Base-by-base conservation (phyloP, 2,797 vertebrate species). In the Argyrosomus regius region DNA sequence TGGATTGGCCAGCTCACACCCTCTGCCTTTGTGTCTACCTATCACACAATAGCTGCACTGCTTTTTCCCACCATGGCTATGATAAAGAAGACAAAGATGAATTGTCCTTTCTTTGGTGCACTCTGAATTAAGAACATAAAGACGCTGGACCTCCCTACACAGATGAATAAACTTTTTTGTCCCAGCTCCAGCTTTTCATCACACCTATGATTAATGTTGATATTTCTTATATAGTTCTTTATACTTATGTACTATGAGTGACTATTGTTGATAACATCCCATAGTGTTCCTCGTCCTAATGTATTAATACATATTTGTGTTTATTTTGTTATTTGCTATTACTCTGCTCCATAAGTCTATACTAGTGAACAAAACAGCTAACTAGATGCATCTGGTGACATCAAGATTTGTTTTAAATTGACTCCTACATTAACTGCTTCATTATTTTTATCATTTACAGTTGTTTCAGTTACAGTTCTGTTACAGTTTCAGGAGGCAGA, bases 1-100 rank as follows among this genome's bases (percentile, higher is more conserved):
- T 86, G 86, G 81, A 93, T 92, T 83, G 88, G 88, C 83, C 81
- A 82, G 94, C 88, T 94, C 94, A 91, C 84, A 79, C 85, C 89
- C 88, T 88, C 90, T 79, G 91, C 88, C 89, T 95, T 93, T 94
- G 87, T 95, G 91, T 94, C 91, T 88, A 76, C 85, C 90, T 87
- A 87, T 87, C 87, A 91, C 77, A 95, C 92, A 96, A 95, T 94
- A 89, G 88, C 67, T 6, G 68, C 0, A 20, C 49, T 22, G 86
- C 85, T 90, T 95, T 93, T 97, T 96, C 96, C 96, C 96, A 96
- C 95, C 95, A 82, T 77, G 93, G 92, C 92, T 94, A 94, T 96
- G 92, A 94, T 95, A 96, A 96, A 96, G 90, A 84, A 82, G 69
- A 91, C 89, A 88, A 90, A 90, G 89, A 92, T 81, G 81, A 91